Conservation (phyloP, 2,888 invertebrate species). For the Eueremaeus valkanovi region DNA sequence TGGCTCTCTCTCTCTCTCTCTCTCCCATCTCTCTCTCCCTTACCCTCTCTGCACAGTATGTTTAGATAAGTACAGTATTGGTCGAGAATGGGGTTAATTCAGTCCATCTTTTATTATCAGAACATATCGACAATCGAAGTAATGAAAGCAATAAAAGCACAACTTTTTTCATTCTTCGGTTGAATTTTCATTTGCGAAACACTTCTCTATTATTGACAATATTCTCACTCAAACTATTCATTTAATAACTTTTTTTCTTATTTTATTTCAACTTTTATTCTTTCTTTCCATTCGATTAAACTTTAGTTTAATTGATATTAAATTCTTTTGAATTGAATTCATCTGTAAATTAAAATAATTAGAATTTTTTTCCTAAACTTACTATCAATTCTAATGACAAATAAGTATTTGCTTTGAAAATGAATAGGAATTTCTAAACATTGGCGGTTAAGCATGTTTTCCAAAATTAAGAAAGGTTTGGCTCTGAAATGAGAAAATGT, state of each 20-base stretch:
- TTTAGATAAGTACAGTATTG: slow-evolving; percentile 2
- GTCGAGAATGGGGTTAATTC: slow-evolving; percentile 35
- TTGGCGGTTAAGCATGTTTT: no score
- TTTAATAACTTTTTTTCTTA: neutral
- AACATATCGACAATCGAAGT: neutral
- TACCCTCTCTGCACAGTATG: no score
- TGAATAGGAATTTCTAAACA: no score
- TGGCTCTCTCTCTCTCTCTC: no score
- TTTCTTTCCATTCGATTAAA: neutral
- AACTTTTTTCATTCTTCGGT: neutral
- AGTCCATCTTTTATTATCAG: neutral
- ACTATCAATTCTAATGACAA: neutral
- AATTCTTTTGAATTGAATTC: neutral
- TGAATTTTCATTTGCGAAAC: slow-evolving; percentile 13
- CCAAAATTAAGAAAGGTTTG: no score
- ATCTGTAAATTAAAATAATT: neutral
- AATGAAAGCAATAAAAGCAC: slow-evolving; percentile 18
- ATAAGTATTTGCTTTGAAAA: no score
- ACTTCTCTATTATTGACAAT: neutral
- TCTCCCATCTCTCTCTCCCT: no score
- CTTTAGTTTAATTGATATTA: neutral
- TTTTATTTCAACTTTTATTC: neutral
- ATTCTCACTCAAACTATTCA: neutral
- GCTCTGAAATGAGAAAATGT: neutral
- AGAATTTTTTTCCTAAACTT: neutral